Base-by-base conservation (phyloP, 35 echinoderm and acorn worm species). In the Antedon bifida region DNA sequence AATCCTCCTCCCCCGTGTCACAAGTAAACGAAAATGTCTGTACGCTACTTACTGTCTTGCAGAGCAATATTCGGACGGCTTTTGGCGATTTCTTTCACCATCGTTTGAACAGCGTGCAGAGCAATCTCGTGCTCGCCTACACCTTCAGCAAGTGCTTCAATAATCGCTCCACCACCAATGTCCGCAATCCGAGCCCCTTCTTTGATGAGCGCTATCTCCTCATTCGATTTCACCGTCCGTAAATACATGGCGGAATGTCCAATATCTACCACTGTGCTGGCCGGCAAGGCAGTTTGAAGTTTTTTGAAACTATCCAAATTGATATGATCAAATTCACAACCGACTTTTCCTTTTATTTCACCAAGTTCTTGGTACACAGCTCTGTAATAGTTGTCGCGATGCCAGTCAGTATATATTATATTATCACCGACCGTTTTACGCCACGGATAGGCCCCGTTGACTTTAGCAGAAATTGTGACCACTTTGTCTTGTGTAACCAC, bases 401-500 rank as follows among this genome's bases (percentile, higher is more conserved):
- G 36, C 36, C 44, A 82, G 30, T 82, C 35, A 23, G 35, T 39
- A 17, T 55, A 55, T 11, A 44, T 28, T 31, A 82, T 12, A 36
- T 55, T 82, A 45, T 82, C 80, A 45, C 29, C 80, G 0, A 12
- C 35, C 1, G 35, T 31, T 12, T 36, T n/a, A 34, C 36, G n/a
- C 42, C 46, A 55, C 32, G 77, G 5, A 4, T 35, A 36, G 11
- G 44, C 34, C 21, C 14, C 29, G 77, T 39, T 13, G 46, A 45
- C n/a, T 33, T 77, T 34, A 73, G 75, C 39, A 56, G 89, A 73
- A 34, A 91, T 78, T 21, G 31, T 39, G 23, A 36, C 29, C 0
- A 81, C 81, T 3, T 87, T 84, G 32, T 91, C 85, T 81, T 87
- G 83, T 0, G 89, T 91, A 0, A 91, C 85, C 7, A 87, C 77